A percentile compares a stretch with the other conserved stretches of the same genome.
These are phyloP conservation scores for Etheostoma nigrum DNA, from an alignment of 2,797 vertebrate genomes.

Conservation along the genomic window DNA sequence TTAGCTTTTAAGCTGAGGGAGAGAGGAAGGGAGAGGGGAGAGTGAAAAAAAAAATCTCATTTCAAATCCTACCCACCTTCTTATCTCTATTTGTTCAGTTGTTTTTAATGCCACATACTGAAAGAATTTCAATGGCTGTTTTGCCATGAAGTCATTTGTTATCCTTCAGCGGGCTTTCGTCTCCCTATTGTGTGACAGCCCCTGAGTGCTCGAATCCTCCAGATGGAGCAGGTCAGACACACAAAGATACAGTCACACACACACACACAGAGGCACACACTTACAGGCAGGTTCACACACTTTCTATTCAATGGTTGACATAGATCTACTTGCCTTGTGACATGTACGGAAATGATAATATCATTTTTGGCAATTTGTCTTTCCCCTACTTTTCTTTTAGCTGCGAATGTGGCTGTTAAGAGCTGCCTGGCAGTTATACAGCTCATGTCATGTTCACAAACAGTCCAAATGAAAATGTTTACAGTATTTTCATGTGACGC, in stretches of 20 bases:
- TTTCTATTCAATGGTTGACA: conserved; percentile 84
- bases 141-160: conserved; percentile 99
- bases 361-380: conserved; percentile 89
- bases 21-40: conserved; percentile 80
- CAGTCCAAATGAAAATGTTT: conserved; percentile 85
- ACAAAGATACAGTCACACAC: conserved; percentile 74
- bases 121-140: conserved; percentile 99
- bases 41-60: conserved; percentile 88
- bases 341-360: conserved; percentile 92
- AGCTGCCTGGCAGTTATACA: conserved; percentile 71
- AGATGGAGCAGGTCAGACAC: conserved; percentile 96
- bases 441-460: conserved; percentile 80
- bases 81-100: conserved; percentile 99
- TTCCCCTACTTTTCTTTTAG: conserved; percentile 65
- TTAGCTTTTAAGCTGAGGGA: conserved; percentile 88
- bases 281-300: conserved; percentile 62
- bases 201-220: conserved; percentile 95
- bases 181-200: conserved; percentile 98
- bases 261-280: conserved; percentile 23
- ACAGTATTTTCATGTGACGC: conserved; percentile 67
- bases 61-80: conserved; percentile 97
- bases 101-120: conserved; percentile 99
- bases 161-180: conserved; percentile 98
- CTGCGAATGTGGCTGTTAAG: conserved; percentile 76
- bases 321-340: conserved; percentile 92